These are phyloP conservation scores for Eidolon dupreanum DNA, from an alignment of 2,797 vertebrate genomes.

Conservation along the genomic window DNA sequence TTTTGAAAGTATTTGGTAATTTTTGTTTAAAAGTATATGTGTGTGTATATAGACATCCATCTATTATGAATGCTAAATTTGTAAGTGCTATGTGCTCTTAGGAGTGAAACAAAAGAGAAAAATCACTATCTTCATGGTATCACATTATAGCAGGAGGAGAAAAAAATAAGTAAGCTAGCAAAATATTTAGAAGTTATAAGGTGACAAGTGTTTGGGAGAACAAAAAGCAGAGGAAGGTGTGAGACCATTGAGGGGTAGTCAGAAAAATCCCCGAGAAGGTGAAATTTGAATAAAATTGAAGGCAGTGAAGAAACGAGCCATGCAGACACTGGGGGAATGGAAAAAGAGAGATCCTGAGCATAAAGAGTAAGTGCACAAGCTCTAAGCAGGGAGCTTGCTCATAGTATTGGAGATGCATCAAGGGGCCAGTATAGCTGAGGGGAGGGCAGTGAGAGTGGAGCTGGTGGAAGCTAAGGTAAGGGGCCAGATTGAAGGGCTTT, in stretches of 20 bases:
- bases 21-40: neutral
- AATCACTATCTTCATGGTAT: neutral
- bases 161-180: neutral
- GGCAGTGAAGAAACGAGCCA: neutral
- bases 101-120: neutral
- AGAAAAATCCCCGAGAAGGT: neutral
- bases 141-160: neutral
- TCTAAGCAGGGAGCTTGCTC: no score
- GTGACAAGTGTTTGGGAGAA: neutral
- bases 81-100: neutral
- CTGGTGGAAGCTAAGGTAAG: neutral
- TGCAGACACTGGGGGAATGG: neutral
- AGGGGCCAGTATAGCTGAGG: neutral
- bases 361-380: neutral
- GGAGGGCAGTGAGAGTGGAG: fast-evolving
- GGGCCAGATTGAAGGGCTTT: neutral
- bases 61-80: neutral
- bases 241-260: neutral
- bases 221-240: neutral
- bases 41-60: neutral
- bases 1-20: neutral
- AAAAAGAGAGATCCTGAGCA: neutral
- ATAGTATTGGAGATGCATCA: neutral
- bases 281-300: neutral
- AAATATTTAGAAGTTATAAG: neutral